Percentiles rank a stretch among this genome's conserved stretches.
Conservation (phyloP, 2,888 invertebrate species). For the Lordiphosa andalusiaca region DNA sequence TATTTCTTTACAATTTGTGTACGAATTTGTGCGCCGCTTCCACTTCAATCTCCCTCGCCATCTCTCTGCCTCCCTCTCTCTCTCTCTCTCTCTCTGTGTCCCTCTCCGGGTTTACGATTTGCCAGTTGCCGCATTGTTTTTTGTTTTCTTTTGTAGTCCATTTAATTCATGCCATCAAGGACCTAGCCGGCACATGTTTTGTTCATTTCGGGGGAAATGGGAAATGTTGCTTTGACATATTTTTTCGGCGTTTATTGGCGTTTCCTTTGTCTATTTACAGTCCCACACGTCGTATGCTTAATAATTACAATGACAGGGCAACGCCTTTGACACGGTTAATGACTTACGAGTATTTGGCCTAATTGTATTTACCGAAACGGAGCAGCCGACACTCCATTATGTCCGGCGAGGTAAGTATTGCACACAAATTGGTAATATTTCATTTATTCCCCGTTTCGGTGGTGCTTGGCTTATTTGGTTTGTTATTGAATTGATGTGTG, state of each 20-base stretch:
- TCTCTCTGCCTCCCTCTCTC: slow-evolving; percentile 4
- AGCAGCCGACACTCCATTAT: slow-evolving; percentile 51
- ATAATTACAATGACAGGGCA: slow-evolving; percentile 50
- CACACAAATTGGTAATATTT: slow-evolving; percentile 73
- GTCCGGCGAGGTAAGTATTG: slow-evolving; percentile 57
- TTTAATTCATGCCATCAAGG: slow-evolving; percentile 62
- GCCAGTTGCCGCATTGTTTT: slow-evolving; percentile 50
- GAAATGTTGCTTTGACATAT: slow-evolving; percentile 67
- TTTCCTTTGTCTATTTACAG: not conserved
- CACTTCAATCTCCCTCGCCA: slow-evolving; percentile 3
- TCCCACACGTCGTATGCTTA: slow-evolving; percentile 53
- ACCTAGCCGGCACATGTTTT: slow-evolving; percentile 63
- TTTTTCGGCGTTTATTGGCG: slow-evolving; percentile 27
- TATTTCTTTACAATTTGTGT: slow-evolving; percentile 74
- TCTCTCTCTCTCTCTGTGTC: not conserved
- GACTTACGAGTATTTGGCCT: slow-evolving; percentile 68
- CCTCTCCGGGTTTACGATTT: slow-evolving; percentile 41
- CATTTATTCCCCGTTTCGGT: slow-evolving; percentile 59
- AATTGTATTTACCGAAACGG: slow-evolving; percentile 56
- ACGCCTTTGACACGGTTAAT: slow-evolving; percentile 69
- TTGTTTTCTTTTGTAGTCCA: slow-evolving; percentile 68
- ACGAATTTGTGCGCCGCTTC: slow-evolving; percentile 55
- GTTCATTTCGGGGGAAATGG: slow-evolving; percentile 59
- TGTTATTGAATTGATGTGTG: slow-evolving; percentile 58
- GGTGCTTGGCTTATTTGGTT: slow-evolving; percentile 28